Evolutionary conservation across 2,797 vertebrate genomes (phyloP), one percentile per base, ranked within the genome.

Genomic region (Enteromius treurensis): DNA sequence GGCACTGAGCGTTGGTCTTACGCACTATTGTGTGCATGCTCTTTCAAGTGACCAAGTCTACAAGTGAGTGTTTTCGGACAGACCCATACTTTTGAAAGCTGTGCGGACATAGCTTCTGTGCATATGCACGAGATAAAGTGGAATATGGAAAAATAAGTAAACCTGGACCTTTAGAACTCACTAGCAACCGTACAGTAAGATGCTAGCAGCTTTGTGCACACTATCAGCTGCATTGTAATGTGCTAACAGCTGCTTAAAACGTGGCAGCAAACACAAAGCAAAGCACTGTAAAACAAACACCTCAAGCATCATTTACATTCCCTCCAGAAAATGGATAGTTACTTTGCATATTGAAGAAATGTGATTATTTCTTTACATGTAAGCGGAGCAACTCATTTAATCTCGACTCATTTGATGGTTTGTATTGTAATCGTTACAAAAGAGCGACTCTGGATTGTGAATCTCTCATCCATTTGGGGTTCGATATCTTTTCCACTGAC

Each of bases 401-500:
- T 81, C 49, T 58, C 34, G n/a, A 19, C 53, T 69, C 40, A 32
- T 64, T 64, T 29, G n/a, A 45, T 64, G 1, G 4, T 47, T 15
- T 64, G 5, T 47, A 34, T 49, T 49, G 45, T 49, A 76, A 65
- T 73, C 74, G 42, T 67, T 58, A 40, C 4, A 49, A 15, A 49
- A 68, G 47, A 58, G n/a, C 21, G 55, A 60, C 53, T 42, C 34
- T 76, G 14, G 53, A n/a, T 58, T 60, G 74, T 23, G n/a, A 76
- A 60, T 60, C n/a, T 14, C 74, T 75, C 70, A 74, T 76, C 45
- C 65, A 19, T 69, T 77, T 17, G 23, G 47, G 75, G 53, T 77
- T 42, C 58, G 64, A 83, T 37, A 60, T 78, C 40, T 70, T 77
- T 83, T 58, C 82, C 75, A 34, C 55, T 78, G 82, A 49, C 74